Evolutionary conservation across 2,888 invertebrate species (phyloP), one percentile per base, ranked within the genome.

Genomic region (Hydroisotoma schaefferi): DNA sequence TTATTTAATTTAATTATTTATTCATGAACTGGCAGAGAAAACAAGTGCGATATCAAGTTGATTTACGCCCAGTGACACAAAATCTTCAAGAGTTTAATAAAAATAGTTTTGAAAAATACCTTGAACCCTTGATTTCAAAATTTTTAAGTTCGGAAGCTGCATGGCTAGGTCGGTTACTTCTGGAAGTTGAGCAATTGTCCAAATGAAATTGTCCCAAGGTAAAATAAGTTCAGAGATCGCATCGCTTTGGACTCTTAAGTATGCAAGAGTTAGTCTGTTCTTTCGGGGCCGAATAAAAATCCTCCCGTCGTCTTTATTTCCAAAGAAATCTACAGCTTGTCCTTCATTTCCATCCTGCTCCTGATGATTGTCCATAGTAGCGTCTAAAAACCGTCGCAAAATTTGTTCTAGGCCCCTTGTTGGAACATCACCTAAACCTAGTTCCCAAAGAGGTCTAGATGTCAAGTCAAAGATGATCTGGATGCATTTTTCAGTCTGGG

Each of bases 141-240:
- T 25, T 26, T 27, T 53, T 10, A 67, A 40, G 20, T 48, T 51
- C 0, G 67, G 67, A 18, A 63, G 57, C 18, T 3, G 20, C 3
- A 20, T 26, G 12, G 57, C 59, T 5, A 63, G 37, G n/a, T 48
- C 54, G 3, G 55, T 48, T 22, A 63, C 15, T 1, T 63, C 59
- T 2, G 59, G 33, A 22, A 63, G 23, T 18, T 26, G 38, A n/a
- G 18, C n/a, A n/a, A 57, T 22, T 27, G 40, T 46, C 59, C 59
- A 60, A 2, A 59, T 57, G 28, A 60, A 60, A 2, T 57, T 54
- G 46, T 59, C 57, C 59, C 59, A 63, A 12, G 57, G 51, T 28
- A 63, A 27, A 4, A 63, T 38, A 2, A 63, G 23, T 20, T 52
- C 37, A 22, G 25, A 18, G 15, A 40, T 40, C 5, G 15, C 20